These are phyloP conservation scores for Ischnura elegans DNA, from an alignment of 2,888 invertebrate species.

Conservation along the genomic window DNA sequence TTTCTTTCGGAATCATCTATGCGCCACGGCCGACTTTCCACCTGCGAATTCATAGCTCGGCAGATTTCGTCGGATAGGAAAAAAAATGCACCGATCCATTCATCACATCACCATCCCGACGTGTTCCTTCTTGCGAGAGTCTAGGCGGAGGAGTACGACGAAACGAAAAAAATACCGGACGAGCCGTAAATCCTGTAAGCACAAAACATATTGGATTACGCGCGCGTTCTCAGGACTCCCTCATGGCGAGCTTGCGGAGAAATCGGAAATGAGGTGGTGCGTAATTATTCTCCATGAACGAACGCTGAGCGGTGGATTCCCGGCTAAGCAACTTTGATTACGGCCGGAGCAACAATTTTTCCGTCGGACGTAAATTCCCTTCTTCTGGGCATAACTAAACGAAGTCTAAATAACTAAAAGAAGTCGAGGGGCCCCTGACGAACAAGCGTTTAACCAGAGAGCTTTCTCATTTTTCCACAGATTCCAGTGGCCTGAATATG, in stretches of 20 bases:
- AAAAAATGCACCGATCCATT: neutral
- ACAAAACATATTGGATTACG: neutral
- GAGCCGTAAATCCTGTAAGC: neutral
- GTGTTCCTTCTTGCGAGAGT: neutral
- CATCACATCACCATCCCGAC: neutral
- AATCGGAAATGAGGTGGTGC: neutral
- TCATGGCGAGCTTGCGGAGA: neutral
- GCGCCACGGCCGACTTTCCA: neutral
- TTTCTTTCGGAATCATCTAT: neutral
- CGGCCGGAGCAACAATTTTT: neutral
- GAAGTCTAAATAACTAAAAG: neutral
- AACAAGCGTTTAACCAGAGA: neutral
- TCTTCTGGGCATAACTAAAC: neutral
- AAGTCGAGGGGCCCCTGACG: too few relatives aligned
- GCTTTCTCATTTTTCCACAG: neutral
- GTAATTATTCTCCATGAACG: neutral
- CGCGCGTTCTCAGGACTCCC: neutral
- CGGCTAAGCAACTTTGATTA: neutral
- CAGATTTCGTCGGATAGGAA: neutral
- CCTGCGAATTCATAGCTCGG: neutral
- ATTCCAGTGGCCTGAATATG: neutral
- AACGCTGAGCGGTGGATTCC: neutral
- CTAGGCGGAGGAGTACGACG: neutral
- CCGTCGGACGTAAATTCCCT: neutral
- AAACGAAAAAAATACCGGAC: neutral